These are phyloP conservation scores for Notolepis coatsorum DNA, from an alignment of 2,797 vertebrate genomes.

Conservation along the genomic window DNA sequence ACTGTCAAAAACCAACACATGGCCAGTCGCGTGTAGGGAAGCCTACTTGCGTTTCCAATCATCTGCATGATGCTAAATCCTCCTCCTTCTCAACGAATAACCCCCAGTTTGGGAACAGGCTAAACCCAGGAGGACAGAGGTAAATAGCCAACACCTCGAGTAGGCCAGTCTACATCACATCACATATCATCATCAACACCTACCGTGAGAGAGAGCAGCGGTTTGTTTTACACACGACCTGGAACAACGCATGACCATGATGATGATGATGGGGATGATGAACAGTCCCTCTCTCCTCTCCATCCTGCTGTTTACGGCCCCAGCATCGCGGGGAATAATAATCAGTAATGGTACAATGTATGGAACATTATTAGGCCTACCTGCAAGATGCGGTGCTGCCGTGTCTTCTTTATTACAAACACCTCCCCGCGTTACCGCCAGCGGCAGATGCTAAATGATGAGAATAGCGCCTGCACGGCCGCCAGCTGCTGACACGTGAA, in stretches of 20 bases:
- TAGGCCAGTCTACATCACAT: neutral
- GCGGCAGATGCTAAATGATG: conserved; percentile 5
- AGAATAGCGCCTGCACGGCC: neutral
- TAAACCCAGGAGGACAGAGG: conserved; percentile 43
- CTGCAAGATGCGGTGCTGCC: conserved; percentile 72
- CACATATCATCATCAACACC: neutral
- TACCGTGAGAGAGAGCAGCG: neutral
- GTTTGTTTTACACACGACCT: too few species aligned
- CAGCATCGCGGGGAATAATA: too few species aligned
- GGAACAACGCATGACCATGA: too few species aligned
- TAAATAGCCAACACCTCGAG: neutral
- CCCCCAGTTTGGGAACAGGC: conserved; percentile 43
- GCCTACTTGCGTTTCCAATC: conserved; percentile 22
- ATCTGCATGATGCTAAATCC: conserved; percentile 34
- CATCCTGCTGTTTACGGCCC: too few species aligned
- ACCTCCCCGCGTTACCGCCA: neutral
- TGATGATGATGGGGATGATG: too few species aligned
- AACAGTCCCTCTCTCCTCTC: too few species aligned
- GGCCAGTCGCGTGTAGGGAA: neutral
- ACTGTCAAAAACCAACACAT: conserved; percentile 2
- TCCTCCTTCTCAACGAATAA: conserved; percentile 72
- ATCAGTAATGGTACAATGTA: conserved; percentile 6
- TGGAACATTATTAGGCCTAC: conserved; percentile 57
- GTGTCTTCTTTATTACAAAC: conserved; percentile 39
- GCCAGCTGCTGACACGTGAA: conserved; percentile 24